These are phyloP conservation scores for Sphaeramia orbicularis DNA, from an alignment of 2,797 vertebrate species.

Conservation along the genomic window DNA sequence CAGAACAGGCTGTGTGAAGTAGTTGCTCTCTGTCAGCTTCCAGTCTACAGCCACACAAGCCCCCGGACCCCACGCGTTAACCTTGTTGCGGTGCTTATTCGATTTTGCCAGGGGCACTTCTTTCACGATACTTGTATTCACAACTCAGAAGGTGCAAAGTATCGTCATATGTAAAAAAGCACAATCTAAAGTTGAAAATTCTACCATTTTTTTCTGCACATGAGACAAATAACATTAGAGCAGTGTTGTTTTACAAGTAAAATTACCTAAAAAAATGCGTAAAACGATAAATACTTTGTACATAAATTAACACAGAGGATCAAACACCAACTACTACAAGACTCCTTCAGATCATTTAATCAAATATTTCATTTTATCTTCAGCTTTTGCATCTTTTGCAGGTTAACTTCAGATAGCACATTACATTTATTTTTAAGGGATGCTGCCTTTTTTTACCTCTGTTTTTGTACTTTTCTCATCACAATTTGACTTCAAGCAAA, in stretches of 20 bases:
- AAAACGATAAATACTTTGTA: no score
- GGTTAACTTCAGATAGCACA: not conserved
- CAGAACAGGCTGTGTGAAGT: constrained; percentile 9
- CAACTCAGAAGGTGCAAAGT: no score
- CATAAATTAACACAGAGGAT: no score
- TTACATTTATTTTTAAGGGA: not conserved
- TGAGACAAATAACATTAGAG: no score
- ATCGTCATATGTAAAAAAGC: no score
- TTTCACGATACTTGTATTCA: not conserved
- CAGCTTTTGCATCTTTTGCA: constrained; percentile 1
- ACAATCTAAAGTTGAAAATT: no score
- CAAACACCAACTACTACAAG: no score
- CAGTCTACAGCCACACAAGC: constrained; percentile 10
- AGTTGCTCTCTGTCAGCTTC: constrained; percentile 37
- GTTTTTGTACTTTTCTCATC: not conserved
- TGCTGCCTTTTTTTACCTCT: not conserved
- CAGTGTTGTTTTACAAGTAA: no score
- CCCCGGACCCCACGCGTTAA: constrained; percentile 24
- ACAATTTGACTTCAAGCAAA: not conserved
- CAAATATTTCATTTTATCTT: constrained; percentile 3
- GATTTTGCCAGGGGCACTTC: not conserved
- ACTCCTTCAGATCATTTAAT: no score
- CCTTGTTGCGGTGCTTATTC: constrained; percentile 7
- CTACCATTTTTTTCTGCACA: no score
- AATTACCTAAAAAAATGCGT: no score